Conservation (phyloP, 2,888 invertebrate species). For the Sussaba pulchella region DNA sequence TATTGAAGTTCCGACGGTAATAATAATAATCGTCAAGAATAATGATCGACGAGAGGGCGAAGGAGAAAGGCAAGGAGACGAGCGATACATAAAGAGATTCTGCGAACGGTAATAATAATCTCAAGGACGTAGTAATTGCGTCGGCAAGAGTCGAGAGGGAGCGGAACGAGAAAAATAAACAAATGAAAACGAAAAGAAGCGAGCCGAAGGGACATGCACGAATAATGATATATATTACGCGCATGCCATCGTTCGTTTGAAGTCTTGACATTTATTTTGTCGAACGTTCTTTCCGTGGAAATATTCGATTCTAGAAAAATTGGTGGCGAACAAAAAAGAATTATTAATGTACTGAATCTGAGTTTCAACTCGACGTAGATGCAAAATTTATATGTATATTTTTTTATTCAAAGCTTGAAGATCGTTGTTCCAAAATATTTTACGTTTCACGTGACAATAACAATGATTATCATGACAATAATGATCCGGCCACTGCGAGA, state of each 20-base stretch:
- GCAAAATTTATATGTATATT: neutral
- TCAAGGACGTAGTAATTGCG: conserved; percentile 59
- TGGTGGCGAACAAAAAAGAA: neutral
- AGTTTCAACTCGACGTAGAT: neutral
- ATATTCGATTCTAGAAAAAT: neutral
- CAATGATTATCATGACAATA: neutral
- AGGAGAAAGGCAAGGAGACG: conserved; percentile 9
- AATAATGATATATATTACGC: conserved; percentile 53
- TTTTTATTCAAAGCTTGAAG: neutral
- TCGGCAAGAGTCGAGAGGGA: conserved; percentile 6
- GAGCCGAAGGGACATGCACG: conserved; percentile 32
- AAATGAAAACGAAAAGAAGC: neutral
- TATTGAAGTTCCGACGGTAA: no score
- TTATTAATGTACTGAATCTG: neutral
- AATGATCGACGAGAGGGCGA: conserved; percentile 31
- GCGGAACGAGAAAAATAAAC: neutral
- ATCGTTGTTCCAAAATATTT: neutral
- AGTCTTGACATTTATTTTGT: conserved; percentile 12
- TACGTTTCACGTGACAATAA: neutral
- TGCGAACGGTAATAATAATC: conserved; percentile 35
- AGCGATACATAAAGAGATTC: conserved; percentile 30
- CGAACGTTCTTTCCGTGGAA: neutral
- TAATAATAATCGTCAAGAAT: conserved; percentile 38
- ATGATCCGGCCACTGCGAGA: neutral
- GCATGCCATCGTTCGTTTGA: conserved; percentile 32